Percentiles rank a stretch among this genome's conserved stretches.
phyloP scores from a whole-genome alignment of 2,113 vertebrate species.

The Sander lucioperca region DNA sequence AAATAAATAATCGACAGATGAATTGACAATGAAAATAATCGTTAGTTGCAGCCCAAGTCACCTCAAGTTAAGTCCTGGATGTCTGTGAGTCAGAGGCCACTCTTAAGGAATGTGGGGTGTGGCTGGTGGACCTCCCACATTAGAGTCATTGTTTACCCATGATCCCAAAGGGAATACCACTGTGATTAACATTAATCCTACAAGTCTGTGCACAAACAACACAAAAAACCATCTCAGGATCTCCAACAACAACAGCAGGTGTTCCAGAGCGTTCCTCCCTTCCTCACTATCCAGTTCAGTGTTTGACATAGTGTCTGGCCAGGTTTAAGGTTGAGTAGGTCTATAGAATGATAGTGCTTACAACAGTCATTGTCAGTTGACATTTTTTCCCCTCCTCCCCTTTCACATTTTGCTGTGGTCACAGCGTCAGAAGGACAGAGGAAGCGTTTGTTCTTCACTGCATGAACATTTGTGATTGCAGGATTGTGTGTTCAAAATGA shows the following conservation, averaged over 20 bases:
- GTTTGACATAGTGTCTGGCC: slow-evolving; percentile 20
- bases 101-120: slow-evolving; percentile 50
- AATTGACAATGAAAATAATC: too few relatives aligned
- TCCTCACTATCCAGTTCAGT: neutral
- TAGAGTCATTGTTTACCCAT: slow-evolving; percentile 39
- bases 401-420: neutral
- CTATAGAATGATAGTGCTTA: neutral
- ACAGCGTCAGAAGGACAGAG: neutral
- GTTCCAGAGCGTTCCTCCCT: neutral
- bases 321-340: slow-evolving; percentile 2
- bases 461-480: neutral
- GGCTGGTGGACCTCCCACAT: slow-evolving; percentile 57
- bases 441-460: neutral
- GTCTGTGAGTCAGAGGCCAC: slow-evolving; percentile 18
- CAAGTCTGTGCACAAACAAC: slow-evolving; percentile 60
- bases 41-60: too few relatives aligned
- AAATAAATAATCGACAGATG: too few relatives aligned
- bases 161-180: slow-evolving; percentile 51
- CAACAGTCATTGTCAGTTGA: neutral
- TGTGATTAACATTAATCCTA: slow-evolving; percentile 66
- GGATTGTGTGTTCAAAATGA: neutral
- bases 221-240: slow-evolving; percentile 51
- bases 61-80: slow-evolving; percentile 24
- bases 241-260: slow-evolving; percentile 45
- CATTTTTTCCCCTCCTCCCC: neutral